These are phyloP conservation scores for Ispidina lecontei DNA, from an alignment of 2,797 vertebrate genomes.

Conservation along the genomic window DNA sequence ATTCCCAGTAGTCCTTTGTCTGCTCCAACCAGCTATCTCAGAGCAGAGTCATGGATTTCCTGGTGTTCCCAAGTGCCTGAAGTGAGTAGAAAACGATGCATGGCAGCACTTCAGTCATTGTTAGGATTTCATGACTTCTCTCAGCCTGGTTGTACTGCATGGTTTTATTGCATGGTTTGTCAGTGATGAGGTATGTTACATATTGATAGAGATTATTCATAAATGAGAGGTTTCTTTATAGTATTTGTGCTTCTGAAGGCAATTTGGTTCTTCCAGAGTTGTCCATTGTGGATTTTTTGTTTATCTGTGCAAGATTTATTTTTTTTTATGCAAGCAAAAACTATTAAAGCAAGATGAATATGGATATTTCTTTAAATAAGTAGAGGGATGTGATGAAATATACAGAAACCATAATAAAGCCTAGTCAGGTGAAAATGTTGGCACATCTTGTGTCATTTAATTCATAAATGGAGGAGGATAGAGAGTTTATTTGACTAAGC, in stretches of 20 bases:
- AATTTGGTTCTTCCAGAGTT: not conserved
- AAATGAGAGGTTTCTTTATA: not conserved
- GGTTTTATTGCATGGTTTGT: not conserved
- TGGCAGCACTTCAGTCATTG: not conserved
- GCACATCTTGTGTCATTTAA: constrained; percentile 37
- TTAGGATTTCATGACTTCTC: not conserved
- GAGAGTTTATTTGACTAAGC: constrained; percentile 63
- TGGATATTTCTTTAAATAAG: constrained; percentile 1
- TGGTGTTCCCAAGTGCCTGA: rapidly evolving
- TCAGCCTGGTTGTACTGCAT: not conserved
- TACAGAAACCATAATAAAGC: constrained; percentile 26
- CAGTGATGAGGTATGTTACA: not conserved
- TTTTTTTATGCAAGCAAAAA: not conserved
- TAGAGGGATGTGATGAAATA: not conserved
- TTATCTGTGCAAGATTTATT: not conserved
- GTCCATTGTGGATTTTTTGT: not conserved
- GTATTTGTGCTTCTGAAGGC: not conserved
- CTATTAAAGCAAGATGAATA: not conserved
- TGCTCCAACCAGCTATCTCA: not conserved
- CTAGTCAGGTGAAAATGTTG: constrained; percentile 48
- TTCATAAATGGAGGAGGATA: constrained; percentile 16
- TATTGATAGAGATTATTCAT: constrained; percentile 10
- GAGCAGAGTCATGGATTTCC: not conserved
- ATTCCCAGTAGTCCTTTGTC: not conserved
- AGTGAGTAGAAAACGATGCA: rapidly evolving